A percentile compares a stretch with the other conserved stretches of the same genome.
These are phyloP conservation scores for Drosophila rubida DNA, from an alignment of 2,888 invertebrate species.

Conservation along the genomic window DNA sequence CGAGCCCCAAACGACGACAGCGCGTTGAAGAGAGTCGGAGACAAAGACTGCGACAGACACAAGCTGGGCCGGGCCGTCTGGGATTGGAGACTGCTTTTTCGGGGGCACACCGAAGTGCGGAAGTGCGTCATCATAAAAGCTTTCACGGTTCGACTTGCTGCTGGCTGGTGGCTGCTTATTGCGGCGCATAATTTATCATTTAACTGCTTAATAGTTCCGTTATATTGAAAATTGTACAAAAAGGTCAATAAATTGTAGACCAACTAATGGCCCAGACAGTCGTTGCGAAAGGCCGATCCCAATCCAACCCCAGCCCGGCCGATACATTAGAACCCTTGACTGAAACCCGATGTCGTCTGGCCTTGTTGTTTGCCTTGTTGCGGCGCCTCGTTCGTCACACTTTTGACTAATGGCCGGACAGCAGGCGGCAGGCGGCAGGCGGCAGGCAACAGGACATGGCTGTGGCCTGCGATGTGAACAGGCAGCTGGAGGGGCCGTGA, in stretches of 20 bases:
- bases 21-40: slow-evolving; percentile 15
- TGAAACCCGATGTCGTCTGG: slow-evolving; percentile 15
- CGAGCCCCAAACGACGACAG: slow-evolving; percentile 8
- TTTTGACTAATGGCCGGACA: slow-evolving; percentile 70
- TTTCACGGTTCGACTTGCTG: slow-evolving; percentile 64
- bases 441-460: slow-evolving; percentile 3
- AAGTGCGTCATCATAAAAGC: slow-evolving; percentile 82
- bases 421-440: neutral
- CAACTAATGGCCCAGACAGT: slow-evolving; percentile 56
- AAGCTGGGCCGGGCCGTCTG: slow-evolving; percentile 12
- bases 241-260: slow-evolving; percentile 65
- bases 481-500: slow-evolving; percentile 44
- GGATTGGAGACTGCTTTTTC: neutral
- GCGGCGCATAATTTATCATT: slow-evolving; percentile 81
- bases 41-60: slow-evolving; percentile 27
- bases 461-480: slow-evolving; percentile 10
- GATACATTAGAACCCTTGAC: neutral
- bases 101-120: slow-evolving; percentile 58
- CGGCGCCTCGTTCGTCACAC: slow-evolving; percentile 60
- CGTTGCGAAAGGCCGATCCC: neutral
- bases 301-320: neutral
- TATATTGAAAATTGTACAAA: slow-evolving; percentile 70
- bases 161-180: slow-evolving; percentile 63
- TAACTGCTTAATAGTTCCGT: slow-evolving; percentile 81
- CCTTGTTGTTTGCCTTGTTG: slow-evolving; percentile 27